Percentiles rank a stretch among this genome's conserved stretches.
These are phyloP conservation scores for Grallaria varia DNA, from an alignment of 2,113 vertebrate species.

Conservation along the genomic window DNA sequence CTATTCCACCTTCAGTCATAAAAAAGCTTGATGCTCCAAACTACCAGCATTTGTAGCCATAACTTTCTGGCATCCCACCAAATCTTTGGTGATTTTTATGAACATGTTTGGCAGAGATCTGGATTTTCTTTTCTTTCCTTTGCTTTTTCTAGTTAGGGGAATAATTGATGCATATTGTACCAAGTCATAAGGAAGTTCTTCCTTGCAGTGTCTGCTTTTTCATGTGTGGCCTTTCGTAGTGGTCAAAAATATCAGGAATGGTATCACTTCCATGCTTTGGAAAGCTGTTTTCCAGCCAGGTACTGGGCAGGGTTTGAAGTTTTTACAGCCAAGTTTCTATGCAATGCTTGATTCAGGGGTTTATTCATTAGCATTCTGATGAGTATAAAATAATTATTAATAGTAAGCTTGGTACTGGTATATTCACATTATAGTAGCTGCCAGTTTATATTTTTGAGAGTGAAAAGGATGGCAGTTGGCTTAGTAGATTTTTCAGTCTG, in stretches of 20 bases:
- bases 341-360: not conserved
- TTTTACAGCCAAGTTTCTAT: not conserved
- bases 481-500: not conserved
- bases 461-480: not conserved
- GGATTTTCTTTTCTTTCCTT: not conserved
- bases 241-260: conserved; percentile 10
- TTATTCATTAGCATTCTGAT: not conserved
- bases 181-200: conserved; percentile 17
- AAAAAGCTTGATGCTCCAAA: conserved; percentile 55
- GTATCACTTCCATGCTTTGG: not conserved
- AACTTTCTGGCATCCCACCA: conserved; percentile 33
- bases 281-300: not conserved
- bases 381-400: not conserved
- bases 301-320: not conserved
- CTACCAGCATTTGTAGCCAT: conserved; percentile 40
- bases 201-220: conserved; percentile 42
- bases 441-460: not conserved
- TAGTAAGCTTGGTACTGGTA: not conserved
- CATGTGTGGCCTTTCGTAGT: not conserved
- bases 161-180: conserved; percentile 50
- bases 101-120: not conserved
- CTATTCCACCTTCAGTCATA: conserved; percentile 66
- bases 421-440: not conserved
- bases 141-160: conserved; percentile 29
- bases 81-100: conserved; percentile 52